Percentiles rank a stretch among this genome's conserved stretches.
These are phyloP conservation scores for Plebejus argus DNA, from an alignment of 2,888 invertebrate genomes.

Conservation along the genomic window DNA sequence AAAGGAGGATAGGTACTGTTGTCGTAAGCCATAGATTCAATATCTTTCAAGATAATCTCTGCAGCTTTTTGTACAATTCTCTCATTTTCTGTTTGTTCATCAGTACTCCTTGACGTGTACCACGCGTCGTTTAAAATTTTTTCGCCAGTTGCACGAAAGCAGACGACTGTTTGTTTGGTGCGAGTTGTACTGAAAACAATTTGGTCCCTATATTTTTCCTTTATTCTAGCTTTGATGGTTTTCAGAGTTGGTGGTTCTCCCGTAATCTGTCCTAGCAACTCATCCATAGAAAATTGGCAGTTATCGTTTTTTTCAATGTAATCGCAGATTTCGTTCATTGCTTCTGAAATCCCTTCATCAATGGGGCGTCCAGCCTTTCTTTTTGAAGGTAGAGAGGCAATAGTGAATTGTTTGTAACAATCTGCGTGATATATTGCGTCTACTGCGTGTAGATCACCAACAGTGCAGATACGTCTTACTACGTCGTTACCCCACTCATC, in stretches of 20 bases:
- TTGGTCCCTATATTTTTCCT: constrained; percentile 3
- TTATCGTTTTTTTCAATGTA: background rate
- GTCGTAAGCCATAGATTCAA: constrained; percentile 1
- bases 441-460: constrained; percentile 8
- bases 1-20: constrained; percentile 1
- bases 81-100: too few relatives aligned
- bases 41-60: constrained; percentile 2
- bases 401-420: background rate
- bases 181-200: background rate
- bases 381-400: background rate
- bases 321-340: background rate
- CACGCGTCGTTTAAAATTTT: constrained; percentile 8
- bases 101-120: constrained; percentile 1
- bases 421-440: background rate
- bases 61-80: constrained; percentile 4
- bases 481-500: constrained; percentile 8
- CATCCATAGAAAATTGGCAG: background rate
- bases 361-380: constrained; percentile 2
- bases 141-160: constrained; percentile 3
- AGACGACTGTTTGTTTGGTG: background rate
- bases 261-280: constrained; percentile 3
- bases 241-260: background rate
- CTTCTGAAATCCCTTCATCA: background rate
- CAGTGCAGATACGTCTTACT: background rate
- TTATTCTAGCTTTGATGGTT: background rate